These are phyloP conservation scores for Microctonus brassicae DNA, from an alignment of 2,888 invertebrate genomes.

Conservation along the genomic window DNA sequence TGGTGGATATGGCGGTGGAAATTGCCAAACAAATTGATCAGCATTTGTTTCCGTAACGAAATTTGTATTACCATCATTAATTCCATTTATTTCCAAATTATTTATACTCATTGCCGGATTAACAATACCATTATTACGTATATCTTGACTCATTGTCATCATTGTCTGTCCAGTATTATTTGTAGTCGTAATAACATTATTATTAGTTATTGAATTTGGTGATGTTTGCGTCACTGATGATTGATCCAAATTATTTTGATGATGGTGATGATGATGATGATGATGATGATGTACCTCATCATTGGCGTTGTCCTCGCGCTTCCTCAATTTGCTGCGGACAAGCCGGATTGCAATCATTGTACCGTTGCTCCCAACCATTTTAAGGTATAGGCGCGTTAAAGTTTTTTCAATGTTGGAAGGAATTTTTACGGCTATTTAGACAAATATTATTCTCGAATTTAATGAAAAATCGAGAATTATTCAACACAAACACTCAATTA, in stretches of 20 bases:
- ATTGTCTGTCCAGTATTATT: slow-evolving; percentile 34
- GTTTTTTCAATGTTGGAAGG: slow-evolving; percentile 56
- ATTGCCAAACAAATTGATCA: slow-evolving; percentile 85
- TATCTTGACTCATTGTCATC: slow-evolving; percentile 34
- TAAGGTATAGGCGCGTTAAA: slow-evolving; percentile 63
- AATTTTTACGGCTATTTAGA: slow-evolving; percentile 57
- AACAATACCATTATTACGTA: slow-evolving; percentile 34
- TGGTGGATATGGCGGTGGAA: slow-evolving; percentile 78
- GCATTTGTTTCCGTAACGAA: slow-evolving; percentile 54
- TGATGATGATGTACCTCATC: slow-evolving; percentile 75
- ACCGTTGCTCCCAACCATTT: slow-evolving; percentile 89
- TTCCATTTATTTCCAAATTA: slow-evolving; percentile 64
- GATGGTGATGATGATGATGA: background rate
- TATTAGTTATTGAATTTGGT: slow-evolving; percentile 45
- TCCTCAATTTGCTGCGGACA: slow-evolving; percentile 91
- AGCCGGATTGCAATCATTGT: slow-evolving; percentile 90
- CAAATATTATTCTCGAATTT: slow-evolving; percentile 24
- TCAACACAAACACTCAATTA: background rate
- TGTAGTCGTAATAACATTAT: slow-evolving; percentile 45
- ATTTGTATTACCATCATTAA: slow-evolving; percentile 49
- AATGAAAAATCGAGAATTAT: background rate
- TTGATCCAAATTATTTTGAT: slow-evolving; percentile 66
- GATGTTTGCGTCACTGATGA: slow-evolving; percentile 76
- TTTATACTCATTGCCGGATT: slow-evolving; percentile 42
- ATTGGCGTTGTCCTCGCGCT: slow-evolving; percentile 81